phyloP scores from a whole-genome alignment of 1,140 invertebrate genomes.

The Drepana arcuata region DNA sequence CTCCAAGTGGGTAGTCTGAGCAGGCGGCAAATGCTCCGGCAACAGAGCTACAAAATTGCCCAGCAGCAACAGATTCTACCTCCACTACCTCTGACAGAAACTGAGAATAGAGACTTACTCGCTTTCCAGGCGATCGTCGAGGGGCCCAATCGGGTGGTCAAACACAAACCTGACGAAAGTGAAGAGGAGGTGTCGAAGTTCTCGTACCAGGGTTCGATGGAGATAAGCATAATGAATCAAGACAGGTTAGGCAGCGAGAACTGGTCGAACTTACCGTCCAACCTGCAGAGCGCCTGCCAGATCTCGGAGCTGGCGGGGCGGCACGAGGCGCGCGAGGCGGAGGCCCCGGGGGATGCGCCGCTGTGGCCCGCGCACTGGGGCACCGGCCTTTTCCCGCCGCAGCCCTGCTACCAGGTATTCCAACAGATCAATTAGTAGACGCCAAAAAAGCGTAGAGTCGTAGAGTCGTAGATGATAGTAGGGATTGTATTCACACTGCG shows the following conservation, averaged over 20 bases:
- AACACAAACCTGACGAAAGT: slow-evolving; percentile 42
- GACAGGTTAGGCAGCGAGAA: slow-evolving; percentile 69
- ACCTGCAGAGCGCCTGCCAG: slow-evolving; percentile 74
- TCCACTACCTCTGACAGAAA: slow-evolving; percentile 72
- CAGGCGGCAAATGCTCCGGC: slow-evolving; percentile 80
- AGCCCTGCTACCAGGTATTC: slow-evolving; percentile 72
- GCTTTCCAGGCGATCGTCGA: slow-evolving; percentile 75
- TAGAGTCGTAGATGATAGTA: slow-evolving; percentile 25
- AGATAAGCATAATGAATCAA: slow-evolving; percentile 66
- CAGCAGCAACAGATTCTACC: slow-evolving; percentile 81
- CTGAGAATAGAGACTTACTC: slow-evolving; percentile 74
- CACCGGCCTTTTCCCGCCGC: slow-evolving; percentile 58
- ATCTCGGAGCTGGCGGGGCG: slow-evolving; percentile 70
- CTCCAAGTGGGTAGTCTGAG: slow-evolving; percentile 71
- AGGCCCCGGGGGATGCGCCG: slow-evolving; percentile 28
- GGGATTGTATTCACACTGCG: too few relatives aligned
- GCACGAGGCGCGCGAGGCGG: slow-evolving; percentile 31
- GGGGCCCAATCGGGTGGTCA: slow-evolving; percentile 56
- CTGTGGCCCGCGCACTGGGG: slow-evolving; percentile 64
- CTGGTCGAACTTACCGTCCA: slow-evolving; percentile 73
- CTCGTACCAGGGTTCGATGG: slow-evolving; percentile 66
- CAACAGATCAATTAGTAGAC: slow-evolving; percentile 71
- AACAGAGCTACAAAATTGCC: slow-evolving; percentile 85
- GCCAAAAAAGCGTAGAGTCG: slow-evolving; percentile 27
- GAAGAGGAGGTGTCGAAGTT: slow-evolving; percentile 47